Evolutionary conservation across 2,797 vertebrate genomes (phyloP), one percentile per base, ranked within the genome.

Genomic region (Glyptemys insculpta): DNA sequence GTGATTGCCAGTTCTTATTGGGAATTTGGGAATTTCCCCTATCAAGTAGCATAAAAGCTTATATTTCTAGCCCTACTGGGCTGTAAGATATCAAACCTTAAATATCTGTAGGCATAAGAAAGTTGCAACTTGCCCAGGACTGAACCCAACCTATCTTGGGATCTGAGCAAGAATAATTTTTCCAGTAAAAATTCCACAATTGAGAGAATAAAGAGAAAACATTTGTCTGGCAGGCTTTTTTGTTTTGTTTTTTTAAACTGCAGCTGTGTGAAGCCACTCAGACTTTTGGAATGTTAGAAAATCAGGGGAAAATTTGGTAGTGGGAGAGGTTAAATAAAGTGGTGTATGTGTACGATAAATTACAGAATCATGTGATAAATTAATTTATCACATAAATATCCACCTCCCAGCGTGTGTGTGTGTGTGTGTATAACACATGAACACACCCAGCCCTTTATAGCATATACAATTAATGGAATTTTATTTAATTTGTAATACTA

Each of bases 401-500:
- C 37, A 12, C 72, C 37, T 44, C 21, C n/a, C 9, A 19, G 21
- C 5, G 50, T 52, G 16, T 52, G 49, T 50, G 2, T 5, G 50
- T 50, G 50, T 54, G 21, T 54, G 0, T 25, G 5, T 54, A 54
- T 54, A 15, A 50, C 65, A 12, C n/a, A 37, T 27, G 68, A 23
- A 12, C 23, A 12, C 19, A 41, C 23, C 12, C 23, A 23, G 11
- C 21, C 68, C 37, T 44, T 44, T 74, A 87, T 5, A 65, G 29
- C 25, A 25, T 15, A 76, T 53, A 50, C 41, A 6, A 80, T 9
- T 25, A 21, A 80, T 49, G 3, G 59, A 52, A 0, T 0, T 85
- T 80, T 90, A 90, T 44, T 92, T 88, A 56, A 85, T 85, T 76
- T 83, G 85, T 54, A 49, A n/a, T 31, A 92, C 59, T 83, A 83